A percentile compares a stretch with the other conserved stretches of the same genome.
Evolutionary conservation across 2,797 vertebrate species (phyloP).

Genomic region (Ataeniobius toweri): DNA sequence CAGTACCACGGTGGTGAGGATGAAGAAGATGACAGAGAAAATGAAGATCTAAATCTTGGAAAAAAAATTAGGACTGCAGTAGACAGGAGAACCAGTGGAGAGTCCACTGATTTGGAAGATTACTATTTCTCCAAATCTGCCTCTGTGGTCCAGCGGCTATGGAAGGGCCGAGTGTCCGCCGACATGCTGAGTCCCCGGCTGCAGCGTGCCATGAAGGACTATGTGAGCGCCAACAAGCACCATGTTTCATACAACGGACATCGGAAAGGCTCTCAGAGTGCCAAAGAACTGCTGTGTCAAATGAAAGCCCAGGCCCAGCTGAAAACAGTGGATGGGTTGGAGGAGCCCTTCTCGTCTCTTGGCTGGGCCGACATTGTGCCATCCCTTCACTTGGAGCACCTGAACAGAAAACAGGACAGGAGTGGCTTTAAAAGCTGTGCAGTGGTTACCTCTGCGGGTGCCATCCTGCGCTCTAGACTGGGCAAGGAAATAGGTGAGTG

Average conservation of each 20-base stretch:
- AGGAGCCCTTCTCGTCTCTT: conserved; percentile 88
- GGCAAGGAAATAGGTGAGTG: conserved; percentile 97
- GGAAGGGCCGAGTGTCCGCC: conserved; percentile 88
- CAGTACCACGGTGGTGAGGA: conserved; percentile 52
- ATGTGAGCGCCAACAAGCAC: conserved; percentile 91
- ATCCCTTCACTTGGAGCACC: conserved; percentile 76
- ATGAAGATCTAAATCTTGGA: conserved; percentile 51
- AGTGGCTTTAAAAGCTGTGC: conserved; percentile 86
- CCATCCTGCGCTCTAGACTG: conserved; percentile 93
- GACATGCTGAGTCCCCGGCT: conserved; percentile 91
- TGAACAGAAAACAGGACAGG: conserved; percentile 68
- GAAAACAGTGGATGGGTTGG: conserved; percentile 90
- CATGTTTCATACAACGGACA: conserved; percentile 86
- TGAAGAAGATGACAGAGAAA: conserved; percentile 64
- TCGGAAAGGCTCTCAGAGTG: conserved; percentile 68
- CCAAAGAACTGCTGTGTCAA: conserved; percentile 87
- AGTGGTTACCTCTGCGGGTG: conserved; percentile 94
- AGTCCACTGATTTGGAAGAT: conserved; percentile 82
- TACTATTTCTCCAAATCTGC: conserved; percentile 87
- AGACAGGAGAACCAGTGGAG: conserved; percentile 53
- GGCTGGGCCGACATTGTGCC: conserved; percentile 92
- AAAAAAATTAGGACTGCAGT: conserved; percentile 62
- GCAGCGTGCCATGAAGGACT: conserved; percentile 93
- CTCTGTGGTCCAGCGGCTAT: conserved; percentile 87
- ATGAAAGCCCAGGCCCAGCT: conserved; percentile 84